Percentiles rank a stretch among this genome's conserved stretches.
Conservation (phyloP, 2,888 invertebrate genomes). For the Cheilosia vulpina region DNA sequence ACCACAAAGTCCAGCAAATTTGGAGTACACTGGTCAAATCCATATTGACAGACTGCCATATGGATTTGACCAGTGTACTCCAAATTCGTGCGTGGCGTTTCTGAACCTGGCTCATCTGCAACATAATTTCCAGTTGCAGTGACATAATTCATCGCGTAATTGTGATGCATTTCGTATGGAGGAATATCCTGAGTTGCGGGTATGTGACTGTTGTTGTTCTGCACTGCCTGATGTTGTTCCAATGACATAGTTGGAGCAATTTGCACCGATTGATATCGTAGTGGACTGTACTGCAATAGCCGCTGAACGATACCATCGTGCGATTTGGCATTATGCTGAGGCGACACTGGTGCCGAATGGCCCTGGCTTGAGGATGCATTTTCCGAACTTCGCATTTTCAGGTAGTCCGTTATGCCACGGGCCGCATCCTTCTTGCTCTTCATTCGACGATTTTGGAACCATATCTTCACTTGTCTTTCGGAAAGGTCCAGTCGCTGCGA, state of each 20-base stretch:
- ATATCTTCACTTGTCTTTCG: constrained; percentile 93
- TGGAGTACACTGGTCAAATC: constrained; percentile 53
- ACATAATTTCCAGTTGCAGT: background rate
- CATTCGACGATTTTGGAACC: constrained; percentile 93
- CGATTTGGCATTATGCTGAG: constrained; percentile 18
- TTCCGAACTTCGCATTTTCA: constrained; percentile 39
- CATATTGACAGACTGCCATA: constrained; percentile 16
- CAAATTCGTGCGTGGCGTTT: constrained; percentile 3
- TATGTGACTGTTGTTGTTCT: constrained; percentile 1
- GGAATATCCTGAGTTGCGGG: constrained; percentile 23
- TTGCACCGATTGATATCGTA: constrained; percentile 28
- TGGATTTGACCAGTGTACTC: too few species aligned
- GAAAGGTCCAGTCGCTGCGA: constrained; percentile 95
- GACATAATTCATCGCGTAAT: constrained; percentile 1
- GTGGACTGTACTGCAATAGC: constrained; percentile 76
- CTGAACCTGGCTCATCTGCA: background rate
- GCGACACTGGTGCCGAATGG: constrained; percentile 48
- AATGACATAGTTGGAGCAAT: constrained; percentile 26
- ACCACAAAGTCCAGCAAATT: constrained; percentile 48
- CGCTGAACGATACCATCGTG: constrained; percentile 78
- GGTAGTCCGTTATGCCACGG: constrained; percentile 53
- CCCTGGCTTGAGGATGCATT: constrained; percentile 42
- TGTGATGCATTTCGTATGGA: constrained; percentile 57
- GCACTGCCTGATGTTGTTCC: constrained; percentile 32
- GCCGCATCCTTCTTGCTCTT: constrained; percentile 86